Evolutionary conservation across 2,113 vertebrate species (phyloP).

Genomic region (Heloderma charlesbogerti): DNA sequence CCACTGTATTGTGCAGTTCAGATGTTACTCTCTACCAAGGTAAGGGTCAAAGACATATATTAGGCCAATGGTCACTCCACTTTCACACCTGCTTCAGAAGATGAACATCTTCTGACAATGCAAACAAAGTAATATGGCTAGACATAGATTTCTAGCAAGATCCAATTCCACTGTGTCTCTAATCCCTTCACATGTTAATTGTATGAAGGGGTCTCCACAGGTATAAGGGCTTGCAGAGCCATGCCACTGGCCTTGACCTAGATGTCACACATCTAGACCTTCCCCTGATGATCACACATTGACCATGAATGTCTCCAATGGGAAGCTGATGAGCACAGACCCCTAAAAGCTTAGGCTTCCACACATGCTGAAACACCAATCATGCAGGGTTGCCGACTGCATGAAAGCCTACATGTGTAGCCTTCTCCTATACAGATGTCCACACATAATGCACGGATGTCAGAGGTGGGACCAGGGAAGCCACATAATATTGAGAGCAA

Average conservation of each 20-base stretch:
- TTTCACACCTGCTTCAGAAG: not conserved
- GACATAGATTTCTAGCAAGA: not conserved
- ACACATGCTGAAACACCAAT: not conserved
- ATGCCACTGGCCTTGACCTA: not conserved
- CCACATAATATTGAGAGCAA: not conserved
- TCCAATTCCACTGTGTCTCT: not conserved
- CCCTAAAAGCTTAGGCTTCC: not conserved
- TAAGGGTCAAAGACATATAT: not conserved
- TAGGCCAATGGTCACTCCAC: not conserved
- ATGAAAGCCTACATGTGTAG: not conserved
- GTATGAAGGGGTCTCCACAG: not conserved
- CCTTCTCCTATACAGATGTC: not conserved
- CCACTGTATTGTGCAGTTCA: not conserved
- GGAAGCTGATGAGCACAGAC: not conserved
- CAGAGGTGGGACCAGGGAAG: too few relatives aligned
- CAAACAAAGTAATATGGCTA: not conserved
- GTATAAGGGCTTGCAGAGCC: not conserved
- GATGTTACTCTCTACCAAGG: not conserved
- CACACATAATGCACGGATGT: not conserved
- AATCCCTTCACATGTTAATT: not conserved
- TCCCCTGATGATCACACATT: not conserved
- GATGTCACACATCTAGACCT: not conserved
- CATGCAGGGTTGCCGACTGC: not conserved
- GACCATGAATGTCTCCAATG: not conserved
- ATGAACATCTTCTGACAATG: not conserved